Percentiles rank a stretch among this genome's conserved stretches.
phyloP scores from a whole-genome alignment of 1,140 invertebrate genomes.

The Bombus balteatus region DNA sequence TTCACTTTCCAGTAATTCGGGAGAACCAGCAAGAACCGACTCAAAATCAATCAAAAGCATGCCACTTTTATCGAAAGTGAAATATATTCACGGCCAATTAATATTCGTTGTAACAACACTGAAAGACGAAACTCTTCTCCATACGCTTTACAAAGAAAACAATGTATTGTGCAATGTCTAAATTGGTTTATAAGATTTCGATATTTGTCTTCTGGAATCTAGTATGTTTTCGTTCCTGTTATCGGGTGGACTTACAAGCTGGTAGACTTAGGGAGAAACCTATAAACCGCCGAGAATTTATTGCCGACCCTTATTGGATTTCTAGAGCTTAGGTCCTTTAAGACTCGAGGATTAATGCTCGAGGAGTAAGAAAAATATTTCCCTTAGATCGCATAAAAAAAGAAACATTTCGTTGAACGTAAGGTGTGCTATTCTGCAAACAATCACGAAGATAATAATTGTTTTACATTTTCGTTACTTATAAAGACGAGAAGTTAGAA shows the following conservation, averaged over 20 bases:
- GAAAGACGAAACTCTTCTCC: too few relatives aligned
- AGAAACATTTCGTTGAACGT: not conserved
- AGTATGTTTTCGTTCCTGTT: not conserved
- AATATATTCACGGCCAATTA: too few relatives aligned
- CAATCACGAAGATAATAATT: not conserved
- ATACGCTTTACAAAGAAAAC: too few relatives aligned
- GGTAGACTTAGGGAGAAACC: not conserved
- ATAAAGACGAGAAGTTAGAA: too few relatives aligned
- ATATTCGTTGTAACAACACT: too few relatives aligned
- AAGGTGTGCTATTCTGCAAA: not conserved
- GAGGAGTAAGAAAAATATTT: not conserved
- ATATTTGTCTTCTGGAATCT: not conserved
- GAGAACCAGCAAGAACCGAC: too few relatives aligned
- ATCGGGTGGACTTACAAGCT: not conserved
- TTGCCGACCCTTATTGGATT: slow-evolving; percentile 36
- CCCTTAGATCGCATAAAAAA: not conserved
- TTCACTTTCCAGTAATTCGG: too few relatives aligned
- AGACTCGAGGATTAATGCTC: not conserved
- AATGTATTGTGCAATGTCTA: too few relatives aligned
- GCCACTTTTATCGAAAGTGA: too few relatives aligned
- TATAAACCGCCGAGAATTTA: slow-evolving; percentile 16
- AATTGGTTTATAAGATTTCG: not conserved
- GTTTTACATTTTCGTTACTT: not conserved
- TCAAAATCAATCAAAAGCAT: too few relatives aligned
- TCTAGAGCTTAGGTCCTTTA: not conserved